Conservation (phyloP, 2,888 invertebrate genomes). For the Agapostemon virescens region DNA sequence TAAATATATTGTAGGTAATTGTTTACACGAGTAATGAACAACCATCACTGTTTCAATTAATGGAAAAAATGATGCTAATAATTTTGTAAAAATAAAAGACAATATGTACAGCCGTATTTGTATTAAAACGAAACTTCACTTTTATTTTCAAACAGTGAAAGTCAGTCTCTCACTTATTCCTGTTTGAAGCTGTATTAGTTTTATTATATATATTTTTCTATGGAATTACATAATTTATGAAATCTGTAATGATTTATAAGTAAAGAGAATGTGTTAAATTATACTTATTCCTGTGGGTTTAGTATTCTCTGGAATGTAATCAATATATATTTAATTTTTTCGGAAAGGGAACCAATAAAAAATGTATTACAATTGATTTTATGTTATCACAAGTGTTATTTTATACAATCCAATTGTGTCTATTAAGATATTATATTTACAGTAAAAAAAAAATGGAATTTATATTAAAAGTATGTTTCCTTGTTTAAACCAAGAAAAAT, state of each 20-base stretch:
- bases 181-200: constrained; percentile 33
- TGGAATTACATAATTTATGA: constrained; percentile 27
- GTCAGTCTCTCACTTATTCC: background rate
- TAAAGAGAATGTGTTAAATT: constrained; percentile 50
- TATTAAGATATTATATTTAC: constrained; percentile 61
- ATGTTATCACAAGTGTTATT: constrained; percentile 49
- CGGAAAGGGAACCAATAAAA: constrained; percentile 50
- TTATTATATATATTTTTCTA: constrained; percentile 35
- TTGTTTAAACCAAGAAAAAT: background rate
- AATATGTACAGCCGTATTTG: constrained; percentile 45
- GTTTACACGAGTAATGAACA: constrained; percentile 30
- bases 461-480: constrained; percentile 23
- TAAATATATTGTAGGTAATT: constrained; percentile 40
- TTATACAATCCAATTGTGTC: constrained; percentile 56
- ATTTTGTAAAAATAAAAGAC: constrained; percentile 43
- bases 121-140: constrained; percentile 19
- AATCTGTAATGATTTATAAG: constrained; percentile 16
- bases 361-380: constrained; percentile 57
- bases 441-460: constrained; percentile 65
- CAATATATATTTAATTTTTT: constrained; percentile 23
- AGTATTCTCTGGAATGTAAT: constrained; percentile 51
- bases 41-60: constrained; percentile 29
- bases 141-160: constrained; percentile 16
- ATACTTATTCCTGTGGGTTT: constrained; percentile 65
- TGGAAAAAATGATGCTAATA: constrained; percentile 24